phyloP scores from a whole-genome alignment of 2,888 invertebrate genomes.

The Melipona beecheii region DNA sequence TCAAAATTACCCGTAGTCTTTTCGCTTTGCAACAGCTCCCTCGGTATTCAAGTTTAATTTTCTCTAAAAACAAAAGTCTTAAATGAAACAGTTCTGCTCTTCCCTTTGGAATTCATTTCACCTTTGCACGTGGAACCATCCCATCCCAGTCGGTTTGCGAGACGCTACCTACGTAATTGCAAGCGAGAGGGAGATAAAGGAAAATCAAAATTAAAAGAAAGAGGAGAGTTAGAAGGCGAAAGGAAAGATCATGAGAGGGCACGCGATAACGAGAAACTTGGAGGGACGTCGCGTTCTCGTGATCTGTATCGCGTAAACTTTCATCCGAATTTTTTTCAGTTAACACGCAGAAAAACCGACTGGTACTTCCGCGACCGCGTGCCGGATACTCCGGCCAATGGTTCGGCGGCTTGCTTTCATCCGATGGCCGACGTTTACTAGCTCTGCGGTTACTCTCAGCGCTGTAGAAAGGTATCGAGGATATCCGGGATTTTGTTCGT shows the following conservation, averaged over 20 bases:
- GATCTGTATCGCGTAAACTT: slow-evolving; percentile 58
- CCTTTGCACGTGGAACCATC: too few relatives aligned
- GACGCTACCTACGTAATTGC: background rate
- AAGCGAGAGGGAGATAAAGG: too few relatives aligned
- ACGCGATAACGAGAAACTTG: background rate
- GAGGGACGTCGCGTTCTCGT: slow-evolving; percentile 34
- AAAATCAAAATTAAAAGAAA: background rate
- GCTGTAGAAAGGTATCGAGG: slow-evolving; percentile 30
- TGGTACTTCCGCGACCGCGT: slow-evolving; percentile 26
- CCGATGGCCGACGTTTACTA: slow-evolving; percentile 23
- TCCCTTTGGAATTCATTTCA: too few relatives aligned
- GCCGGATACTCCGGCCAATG: slow-evolving; percentile 21
- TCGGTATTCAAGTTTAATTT: too few relatives aligned
- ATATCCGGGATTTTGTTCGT: slow-evolving; percentile 22
- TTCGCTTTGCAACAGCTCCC: too few relatives aligned
- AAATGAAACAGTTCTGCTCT: too few relatives aligned
- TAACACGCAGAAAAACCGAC: slow-evolving; percentile 34
- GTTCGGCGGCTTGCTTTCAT: slow-evolving; percentile 24
- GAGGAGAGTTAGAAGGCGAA: background rate
- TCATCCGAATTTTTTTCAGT: slow-evolving; percentile 56
- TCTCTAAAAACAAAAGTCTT: too few relatives aligned
- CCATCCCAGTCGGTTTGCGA: too few relatives aligned
- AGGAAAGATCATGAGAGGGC: background rate
- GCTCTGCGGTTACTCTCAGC: slow-evolving; percentile 18
- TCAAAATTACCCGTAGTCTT: too few relatives aligned